These are phyloP conservation scores for Campopleginae sp. DNA, from an alignment of 2,888 invertebrate genomes.

Conservation along the genomic window DNA sequence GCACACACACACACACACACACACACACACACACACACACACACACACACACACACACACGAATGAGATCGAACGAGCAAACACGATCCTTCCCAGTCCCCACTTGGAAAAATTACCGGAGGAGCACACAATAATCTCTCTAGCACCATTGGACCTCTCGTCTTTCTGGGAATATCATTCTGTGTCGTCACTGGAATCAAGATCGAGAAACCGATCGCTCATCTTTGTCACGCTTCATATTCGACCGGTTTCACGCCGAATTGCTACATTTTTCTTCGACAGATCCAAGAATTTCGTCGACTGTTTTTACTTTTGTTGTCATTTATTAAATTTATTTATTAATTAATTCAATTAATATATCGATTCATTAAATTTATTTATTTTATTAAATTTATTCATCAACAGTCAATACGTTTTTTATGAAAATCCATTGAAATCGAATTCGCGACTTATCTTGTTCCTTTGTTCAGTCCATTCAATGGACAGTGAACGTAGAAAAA, in stretches of 20 bases:
- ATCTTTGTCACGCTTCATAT: background rate
- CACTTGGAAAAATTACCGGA: slow-evolving; percentile 30
- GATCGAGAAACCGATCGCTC: background rate
- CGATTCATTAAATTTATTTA: too few species aligned
- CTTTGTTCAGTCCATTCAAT: background rate
- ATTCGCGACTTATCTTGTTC: background rate
- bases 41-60: background rate
- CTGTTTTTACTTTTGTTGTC: too few species aligned
- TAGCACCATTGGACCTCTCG: slow-evolving; percentile 31
- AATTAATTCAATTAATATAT: too few species aligned
- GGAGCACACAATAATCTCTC: slow-evolving; percentile 34
- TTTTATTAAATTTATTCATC: background rate
- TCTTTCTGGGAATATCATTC: slow-evolving; percentile 24
- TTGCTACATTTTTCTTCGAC: background rate
- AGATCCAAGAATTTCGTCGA: background rate
- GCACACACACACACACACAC: background rate
- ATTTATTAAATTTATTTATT: too few species aligned
- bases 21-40: background rate
- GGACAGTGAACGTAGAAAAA: background rate
- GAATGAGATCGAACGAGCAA: slow-evolving; percentile 69
- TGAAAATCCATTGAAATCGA: background rate
- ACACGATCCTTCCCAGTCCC: slow-evolving; percentile 50
- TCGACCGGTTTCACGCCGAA: background rate
- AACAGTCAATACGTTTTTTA: background rate
- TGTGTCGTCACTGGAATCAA: slow-evolving; percentile 71